phyloP scores from a whole-genome alignment of 2,797 vertebrate genomes.

The Rhabdomys pumilio region DNA sequence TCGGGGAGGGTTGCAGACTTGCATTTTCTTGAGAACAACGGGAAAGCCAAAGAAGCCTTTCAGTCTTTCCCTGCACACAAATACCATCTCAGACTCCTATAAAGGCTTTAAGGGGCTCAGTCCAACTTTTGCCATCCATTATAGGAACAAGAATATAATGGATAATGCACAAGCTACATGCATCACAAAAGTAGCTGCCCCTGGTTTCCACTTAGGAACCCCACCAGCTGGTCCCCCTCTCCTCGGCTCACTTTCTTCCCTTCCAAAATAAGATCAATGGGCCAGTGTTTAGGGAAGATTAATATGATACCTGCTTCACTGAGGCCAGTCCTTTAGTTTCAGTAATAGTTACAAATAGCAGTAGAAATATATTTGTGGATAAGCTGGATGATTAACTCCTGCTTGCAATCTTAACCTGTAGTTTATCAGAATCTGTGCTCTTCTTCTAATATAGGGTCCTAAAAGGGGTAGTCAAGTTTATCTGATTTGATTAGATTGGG shows the following conservation, averaged over 20 bases:
- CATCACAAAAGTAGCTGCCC: background rate
- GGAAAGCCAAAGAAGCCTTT: conserved; percentile 20
- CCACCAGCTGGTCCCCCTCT: no score
- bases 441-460: background rate
- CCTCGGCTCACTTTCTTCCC: background rate
- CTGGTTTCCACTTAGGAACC: background rate
- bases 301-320: background rate
- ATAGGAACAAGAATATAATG: background rate
- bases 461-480: background rate
- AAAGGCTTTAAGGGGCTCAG: background rate
- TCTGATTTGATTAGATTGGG: background rate
- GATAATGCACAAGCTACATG: background rate
- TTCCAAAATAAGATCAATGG: background rate
- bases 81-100: background rate
- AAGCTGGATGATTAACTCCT: background rate
- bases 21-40: conserved; percentile 54
- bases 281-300: background rate
- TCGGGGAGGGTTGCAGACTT: conserved; percentile 62
- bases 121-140: background rate
- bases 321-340: background rate
- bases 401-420: background rate
- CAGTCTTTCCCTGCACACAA: background rate
- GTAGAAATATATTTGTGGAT: background rate
- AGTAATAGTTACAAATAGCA: background rate
- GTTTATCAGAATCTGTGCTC: background rate